Conservation (phyloP, 1,140 invertebrate species). For the Bombus superbus region DNA sequence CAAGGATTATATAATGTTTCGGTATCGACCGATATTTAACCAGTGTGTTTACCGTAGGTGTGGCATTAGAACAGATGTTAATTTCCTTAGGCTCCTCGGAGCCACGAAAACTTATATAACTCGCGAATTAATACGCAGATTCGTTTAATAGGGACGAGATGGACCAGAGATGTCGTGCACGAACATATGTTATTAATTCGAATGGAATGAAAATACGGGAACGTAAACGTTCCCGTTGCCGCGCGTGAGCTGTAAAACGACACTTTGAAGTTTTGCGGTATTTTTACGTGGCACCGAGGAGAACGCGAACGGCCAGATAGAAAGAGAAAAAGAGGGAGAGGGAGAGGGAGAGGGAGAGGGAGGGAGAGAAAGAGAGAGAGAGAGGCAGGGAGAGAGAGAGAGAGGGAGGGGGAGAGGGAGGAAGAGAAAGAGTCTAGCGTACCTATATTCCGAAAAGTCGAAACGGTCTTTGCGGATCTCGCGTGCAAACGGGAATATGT, state of each 20-base stretch:
- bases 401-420: background rate
- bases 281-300: constrained; percentile 24
- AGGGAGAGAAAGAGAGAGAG: rapidly evolving
- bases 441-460: background rate
- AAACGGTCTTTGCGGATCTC: background rate
- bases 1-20: constrained; percentile 5
- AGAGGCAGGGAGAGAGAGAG: too few relatives aligned
- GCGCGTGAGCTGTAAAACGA: constrained; percentile 3
- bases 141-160: background rate
- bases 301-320: background rate
- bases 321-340: background rate
- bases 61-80: constrained; percentile 69
- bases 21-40: constrained; percentile 10
- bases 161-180: constrained; percentile 2
- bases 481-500: background rate
- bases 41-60: constrained; percentile 15
- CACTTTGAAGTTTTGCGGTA: constrained; percentile 33
- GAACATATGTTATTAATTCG: constrained; percentile 38
- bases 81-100: background rate
- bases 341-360: too few relatives aligned
- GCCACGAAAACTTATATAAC: constrained; percentile 34
- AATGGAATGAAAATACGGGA: constrained; percentile 34
- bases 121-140: constrained; percentile 19
- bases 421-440: background rate
- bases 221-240: background rate